These are phyloP conservation scores for Amblyjoppa fuscipennis DNA, from an alignment of 2,888 invertebrate genomes.

Conservation along the genomic window DNA sequence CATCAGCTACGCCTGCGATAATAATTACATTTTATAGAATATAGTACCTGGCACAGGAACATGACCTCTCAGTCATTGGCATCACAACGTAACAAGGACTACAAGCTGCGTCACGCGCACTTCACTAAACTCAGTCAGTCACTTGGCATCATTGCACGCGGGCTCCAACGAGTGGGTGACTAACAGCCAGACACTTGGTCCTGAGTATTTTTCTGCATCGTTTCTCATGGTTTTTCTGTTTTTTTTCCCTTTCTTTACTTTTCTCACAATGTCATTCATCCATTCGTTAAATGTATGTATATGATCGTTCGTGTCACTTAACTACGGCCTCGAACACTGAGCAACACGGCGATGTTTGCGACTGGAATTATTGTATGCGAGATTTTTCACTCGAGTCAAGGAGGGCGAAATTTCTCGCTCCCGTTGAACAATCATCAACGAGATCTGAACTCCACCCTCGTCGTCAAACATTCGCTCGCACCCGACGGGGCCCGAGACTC, in stretches of 20 bases:
- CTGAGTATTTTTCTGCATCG: slow-evolving; percentile 84
- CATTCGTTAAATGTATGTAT: slow-evolving; percentile 49
- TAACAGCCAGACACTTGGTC: slow-evolving; percentile 84
- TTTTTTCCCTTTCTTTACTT: slow-evolving; percentile 68
- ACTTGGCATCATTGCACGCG: slow-evolving; percentile 71
- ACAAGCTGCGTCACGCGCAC: slow-evolving; percentile 82
- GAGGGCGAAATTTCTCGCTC: neutral
- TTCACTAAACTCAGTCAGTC: slow-evolving; percentile 70
- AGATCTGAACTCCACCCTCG: neutral
- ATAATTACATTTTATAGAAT: slow-evolving; percentile 70
- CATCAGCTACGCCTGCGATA: slow-evolving; percentile 55
- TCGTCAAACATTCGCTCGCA: slow-evolving; percentile 9
- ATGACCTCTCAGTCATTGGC: slow-evolving; percentile 85
- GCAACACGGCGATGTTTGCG: slow-evolving; percentile 62
- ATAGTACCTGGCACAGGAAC: slow-evolving; percentile 85
- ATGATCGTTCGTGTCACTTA: slow-evolving; percentile 69
- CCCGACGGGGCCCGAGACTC: slow-evolving; percentile 30
- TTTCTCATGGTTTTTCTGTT: slow-evolving; percentile 70
- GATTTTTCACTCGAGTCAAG: neutral
- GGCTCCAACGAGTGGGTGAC: slow-evolving; percentile 78
- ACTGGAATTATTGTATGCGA: slow-evolving; percentile 51
- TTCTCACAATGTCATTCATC: slow-evolving; percentile 48
- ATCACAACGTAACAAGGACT: slow-evolving; percentile 85
- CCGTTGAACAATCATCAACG: neutral
- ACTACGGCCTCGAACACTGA: slow-evolving; percentile 71